A percentile compares a stretch with the other conserved stretches of the same genome.
These are phyloP conservation scores for Protobothrops mucrosquamatus DNA, from an alignment of 2,113 vertebrate species.

Conservation along the genomic window DNA sequence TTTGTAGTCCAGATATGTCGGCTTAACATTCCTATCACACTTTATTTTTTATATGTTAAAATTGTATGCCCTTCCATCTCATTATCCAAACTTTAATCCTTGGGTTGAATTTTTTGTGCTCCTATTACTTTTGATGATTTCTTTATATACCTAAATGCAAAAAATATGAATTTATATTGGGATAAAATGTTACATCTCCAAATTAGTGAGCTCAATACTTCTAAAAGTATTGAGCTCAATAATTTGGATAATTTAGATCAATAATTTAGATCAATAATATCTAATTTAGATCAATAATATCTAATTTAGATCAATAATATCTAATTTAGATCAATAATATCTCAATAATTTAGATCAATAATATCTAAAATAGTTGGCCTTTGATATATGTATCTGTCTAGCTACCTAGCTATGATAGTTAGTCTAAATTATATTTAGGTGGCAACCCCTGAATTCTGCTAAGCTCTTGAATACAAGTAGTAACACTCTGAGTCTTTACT, in stretches of 20 bases:
- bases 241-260: no score
- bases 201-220: not conserved
- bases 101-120: not conserved
- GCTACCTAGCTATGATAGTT: not conserved
- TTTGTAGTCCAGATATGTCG: not conserved
- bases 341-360: no score
- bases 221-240: no score
- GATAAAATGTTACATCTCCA: not conserved
- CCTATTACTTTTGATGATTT: not conserved
- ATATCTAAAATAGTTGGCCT: not conserved
- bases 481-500: not conserved
- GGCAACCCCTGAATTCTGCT: not conserved
- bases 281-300: no score
- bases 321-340: no score
- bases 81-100: not conserved
- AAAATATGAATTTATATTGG: not conserved
- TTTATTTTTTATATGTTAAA: not conserved
- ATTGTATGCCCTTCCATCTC: not conserved
- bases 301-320: no score
- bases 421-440: not conserved
- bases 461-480: not conserved
- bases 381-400: not conserved
- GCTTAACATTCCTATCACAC: not conserved
- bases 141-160: not conserved
- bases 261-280: no score